These are phyloP conservation scores for Aproaerema taeniolella DNA, from an alignment of 2,888 invertebrate species.

Conservation along the genomic window DNA sequence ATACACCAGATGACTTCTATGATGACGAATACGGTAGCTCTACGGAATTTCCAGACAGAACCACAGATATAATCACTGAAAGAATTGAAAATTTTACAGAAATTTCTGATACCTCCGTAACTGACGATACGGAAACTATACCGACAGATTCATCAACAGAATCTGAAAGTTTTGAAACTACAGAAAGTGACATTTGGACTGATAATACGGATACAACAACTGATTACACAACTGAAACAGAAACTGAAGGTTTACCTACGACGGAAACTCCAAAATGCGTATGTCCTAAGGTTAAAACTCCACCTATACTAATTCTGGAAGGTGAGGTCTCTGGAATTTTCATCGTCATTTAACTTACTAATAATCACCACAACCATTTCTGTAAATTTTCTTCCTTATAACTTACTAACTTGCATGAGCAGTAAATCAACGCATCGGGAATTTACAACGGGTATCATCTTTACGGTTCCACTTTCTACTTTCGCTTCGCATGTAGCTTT, in stretches of 20 bases:
- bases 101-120: conserved; percentile 7
- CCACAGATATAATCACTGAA: neutral
- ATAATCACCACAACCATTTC: conserved; percentile 53
- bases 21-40: conserved; percentile 52
- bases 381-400: conserved; percentile 35
- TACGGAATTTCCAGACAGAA: no score
- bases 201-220: conserved; percentile 24
- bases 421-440: no score
- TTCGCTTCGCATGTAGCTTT: no score
- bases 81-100: neutral
- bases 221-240: conserved; percentile 38
- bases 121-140: neutral
- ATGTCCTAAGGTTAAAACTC: conserved; percentile 69
- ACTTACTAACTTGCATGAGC: conserved; percentile 57
- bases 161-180: conserved; percentile 14
- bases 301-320: conserved; percentile 90
- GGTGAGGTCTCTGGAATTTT: conserved; percentile 79
- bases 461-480: no score
- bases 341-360: conserved; percentile 62
- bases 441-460: no score
- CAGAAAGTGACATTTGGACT: neutral
- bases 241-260: conserved; percentile 31
- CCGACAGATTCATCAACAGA: conserved; percentile 16
- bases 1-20: conserved; percentile 52
- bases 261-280: conserved; percentile 46